phyloP scores from a whole-genome alignment of 1,140 invertebrate genomes.

The Drosophila murphyi region DNA sequence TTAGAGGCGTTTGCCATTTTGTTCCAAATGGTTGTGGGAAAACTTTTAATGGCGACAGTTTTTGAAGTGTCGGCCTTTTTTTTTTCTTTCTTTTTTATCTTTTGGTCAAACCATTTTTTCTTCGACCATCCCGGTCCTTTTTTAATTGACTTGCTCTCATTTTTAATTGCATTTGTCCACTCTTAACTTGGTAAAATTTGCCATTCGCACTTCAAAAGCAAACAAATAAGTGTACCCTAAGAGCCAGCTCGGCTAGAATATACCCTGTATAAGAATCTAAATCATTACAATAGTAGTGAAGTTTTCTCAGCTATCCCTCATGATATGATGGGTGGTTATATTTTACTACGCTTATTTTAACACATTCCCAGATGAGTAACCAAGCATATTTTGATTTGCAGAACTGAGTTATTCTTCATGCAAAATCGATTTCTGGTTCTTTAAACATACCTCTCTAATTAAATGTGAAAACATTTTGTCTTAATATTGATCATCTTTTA shows the following conservation, averaged over 20 bases:
- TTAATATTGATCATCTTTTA: too few species aligned
- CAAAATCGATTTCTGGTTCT: too few species aligned
- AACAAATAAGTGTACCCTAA: background rate
- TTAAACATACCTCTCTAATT: too few species aligned
- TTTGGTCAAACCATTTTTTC: conserved; percentile 27
- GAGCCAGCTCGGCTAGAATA: background rate
- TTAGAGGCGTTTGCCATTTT: conserved; percentile 1
- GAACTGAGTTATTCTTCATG: too few species aligned
- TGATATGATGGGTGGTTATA: too few species aligned
- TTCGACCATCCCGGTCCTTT: conserved; percentile 8
- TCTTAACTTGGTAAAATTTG: conserved; percentile 5
- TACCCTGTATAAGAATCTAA: conserved; percentile 1
- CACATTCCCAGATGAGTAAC: too few species aligned
- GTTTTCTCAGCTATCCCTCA: too few species aligned
- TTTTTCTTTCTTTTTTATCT: conserved; percentile 27
- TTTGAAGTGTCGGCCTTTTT: conserved; percentile 41
- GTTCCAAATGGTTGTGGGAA: background rate
- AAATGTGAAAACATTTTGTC: too few species aligned
- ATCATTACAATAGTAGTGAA: background rate
- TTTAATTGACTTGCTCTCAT: conserved; percentile 53
- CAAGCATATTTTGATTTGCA: too few species aligned
- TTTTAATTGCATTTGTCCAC: conserved; percentile 48
- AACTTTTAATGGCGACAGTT: conserved; percentile 35
- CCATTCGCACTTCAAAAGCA: conserved; percentile 1
- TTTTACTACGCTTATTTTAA: too few species aligned